Evolutionary conservation across 1,140 invertebrate genomes (phyloP).

Genomic region (Drosophila yakuba): DNA sequence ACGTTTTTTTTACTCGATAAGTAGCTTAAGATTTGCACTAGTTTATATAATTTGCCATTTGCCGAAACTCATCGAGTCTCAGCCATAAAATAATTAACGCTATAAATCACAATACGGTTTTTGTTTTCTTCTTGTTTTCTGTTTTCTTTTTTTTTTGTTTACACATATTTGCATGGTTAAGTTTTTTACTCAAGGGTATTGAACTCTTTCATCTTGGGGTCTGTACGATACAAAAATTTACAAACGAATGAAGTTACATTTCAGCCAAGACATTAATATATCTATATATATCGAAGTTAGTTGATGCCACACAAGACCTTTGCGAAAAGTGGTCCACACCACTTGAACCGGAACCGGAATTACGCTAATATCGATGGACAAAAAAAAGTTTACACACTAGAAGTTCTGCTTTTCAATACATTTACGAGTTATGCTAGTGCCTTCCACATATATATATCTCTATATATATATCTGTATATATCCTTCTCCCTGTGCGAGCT

Average conservation of each 20-base stretch:
- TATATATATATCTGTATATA: background rate
- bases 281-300: background rate
- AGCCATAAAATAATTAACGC: conserved; percentile 83
- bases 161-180: conserved; percentile 20
- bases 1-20: conserved; percentile 44
- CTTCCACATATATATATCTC: background rate
- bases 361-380: conserved; percentile 5
- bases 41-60: conserved; percentile 45
- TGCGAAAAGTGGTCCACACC: conserved; percentile 1
- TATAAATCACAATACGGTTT: conserved; percentile 84
- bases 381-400: conserved; percentile 40
- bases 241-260: background rate
- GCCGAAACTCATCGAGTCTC: conserved; percentile 21
- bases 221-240: background rate
- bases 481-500: conserved; percentile 1
- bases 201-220: background rate
- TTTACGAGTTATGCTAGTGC: conserved; percentile 44
- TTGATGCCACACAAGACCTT: background rate
- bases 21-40: conserved; percentile 71
- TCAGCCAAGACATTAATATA: background rate
- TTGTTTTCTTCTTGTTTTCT: conserved; percentile 36
- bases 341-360: conserved; percentile 2
- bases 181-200: conserved; percentile 8
- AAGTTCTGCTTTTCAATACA: conserved; percentile 48
- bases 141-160: conserved; percentile 36